Evolutionary conservation across 2,797 vertebrate genomes (phyloP).

Genomic region (Brotula barbata): DNA sequence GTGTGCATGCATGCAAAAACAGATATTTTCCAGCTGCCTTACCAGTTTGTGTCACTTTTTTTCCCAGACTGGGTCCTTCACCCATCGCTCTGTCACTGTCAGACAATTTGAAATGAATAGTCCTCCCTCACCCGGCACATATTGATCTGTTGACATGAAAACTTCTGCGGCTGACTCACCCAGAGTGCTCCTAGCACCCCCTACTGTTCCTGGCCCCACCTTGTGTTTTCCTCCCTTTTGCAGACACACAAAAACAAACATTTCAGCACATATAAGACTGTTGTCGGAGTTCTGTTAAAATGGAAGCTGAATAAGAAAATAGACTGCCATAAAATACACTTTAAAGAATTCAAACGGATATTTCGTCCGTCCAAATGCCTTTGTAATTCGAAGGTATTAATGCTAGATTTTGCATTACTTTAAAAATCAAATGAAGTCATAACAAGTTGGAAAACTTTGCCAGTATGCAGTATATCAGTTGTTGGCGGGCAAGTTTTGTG

Average conservation of each 20-base stretch:
- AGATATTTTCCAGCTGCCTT: slow-evolving; percentile 21
- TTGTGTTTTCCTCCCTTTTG: slow-evolving; percentile 27
- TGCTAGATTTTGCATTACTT: slow-evolving; percentile 13
- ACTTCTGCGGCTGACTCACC: slow-evolving; percentile 30
- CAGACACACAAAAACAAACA: slow-evolving; percentile 17
- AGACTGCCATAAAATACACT: no score
- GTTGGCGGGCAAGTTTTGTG: slow-evolving; percentile 58
- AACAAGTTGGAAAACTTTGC: slow-evolving; percentile 22
- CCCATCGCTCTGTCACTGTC: slow-evolving; percentile 36
- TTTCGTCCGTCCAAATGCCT: no score
- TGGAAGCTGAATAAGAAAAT: slow-evolving; percentile 30
- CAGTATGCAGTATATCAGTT: slow-evolving; percentile 63
- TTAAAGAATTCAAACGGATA: no score
- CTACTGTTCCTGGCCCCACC: slow-evolving; percentile 41
- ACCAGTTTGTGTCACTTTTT: slow-evolving; percentile 13
- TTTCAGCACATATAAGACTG: slow-evolving; percentile 31
- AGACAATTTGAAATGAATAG: slow-evolving; percentile 50
- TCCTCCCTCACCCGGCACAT: slow-evolving; percentile 34
- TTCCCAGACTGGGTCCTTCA: slow-evolving; percentile 22
- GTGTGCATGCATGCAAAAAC: slow-evolving; percentile 13
- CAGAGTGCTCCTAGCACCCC: slow-evolving; percentile 45
- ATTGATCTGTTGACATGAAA: slow-evolving; percentile 67
- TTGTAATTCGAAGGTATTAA: no score
- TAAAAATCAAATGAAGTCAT: slow-evolving; percentile 43
- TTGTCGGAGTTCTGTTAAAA: slow-evolving; percentile 20